phyloP scores from a whole-genome alignment of 1,140 invertebrate genomes.

The Hormaphis cornu region DNA sequence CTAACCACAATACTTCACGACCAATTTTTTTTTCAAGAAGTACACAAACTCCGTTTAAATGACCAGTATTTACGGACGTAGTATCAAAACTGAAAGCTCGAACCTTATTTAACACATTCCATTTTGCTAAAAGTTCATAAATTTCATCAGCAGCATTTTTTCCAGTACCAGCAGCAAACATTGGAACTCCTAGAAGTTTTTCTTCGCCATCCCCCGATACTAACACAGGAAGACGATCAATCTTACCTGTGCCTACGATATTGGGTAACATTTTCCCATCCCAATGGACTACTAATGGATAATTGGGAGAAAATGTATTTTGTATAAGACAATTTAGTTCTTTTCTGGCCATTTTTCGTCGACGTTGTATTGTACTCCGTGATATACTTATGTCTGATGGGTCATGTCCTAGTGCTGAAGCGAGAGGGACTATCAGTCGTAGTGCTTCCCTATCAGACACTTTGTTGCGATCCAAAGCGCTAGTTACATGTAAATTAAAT shows the following conservation, averaged over 20 bases:
- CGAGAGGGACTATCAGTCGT: background rate
- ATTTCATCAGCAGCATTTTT: background rate
- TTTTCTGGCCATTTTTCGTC: background rate
- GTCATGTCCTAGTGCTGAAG: background rate
- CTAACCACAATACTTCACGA: constrained; percentile 23
- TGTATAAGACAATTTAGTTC: background rate
- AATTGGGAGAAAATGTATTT: background rate
- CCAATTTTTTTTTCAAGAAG: constrained; percentile 22
- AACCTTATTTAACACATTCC: constrained; percentile 30
- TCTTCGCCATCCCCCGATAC: background rate
- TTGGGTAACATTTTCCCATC: constrained; percentile 36
- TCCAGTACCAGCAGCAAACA: background rate
- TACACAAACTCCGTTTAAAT: constrained; percentile 35
- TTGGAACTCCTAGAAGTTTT: constrained; percentile 1
- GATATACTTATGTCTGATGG: background rate
- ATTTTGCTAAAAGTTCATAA: background rate
- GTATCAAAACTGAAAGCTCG: constrained; percentile 40
- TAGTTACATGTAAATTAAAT: too few species aligned
- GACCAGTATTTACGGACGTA: constrained; percentile 40
- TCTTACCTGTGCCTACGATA: constrained; percentile 22
- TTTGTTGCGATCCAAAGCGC: background rate
- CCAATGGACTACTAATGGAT: constrained; percentile 33
- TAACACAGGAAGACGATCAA: constrained; percentile 12
- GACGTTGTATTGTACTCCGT: background rate
- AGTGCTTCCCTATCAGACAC: background rate